phyloP scores from a whole-genome alignment of 2,113 vertebrate species.

The Elanus axillaris region DNA sequence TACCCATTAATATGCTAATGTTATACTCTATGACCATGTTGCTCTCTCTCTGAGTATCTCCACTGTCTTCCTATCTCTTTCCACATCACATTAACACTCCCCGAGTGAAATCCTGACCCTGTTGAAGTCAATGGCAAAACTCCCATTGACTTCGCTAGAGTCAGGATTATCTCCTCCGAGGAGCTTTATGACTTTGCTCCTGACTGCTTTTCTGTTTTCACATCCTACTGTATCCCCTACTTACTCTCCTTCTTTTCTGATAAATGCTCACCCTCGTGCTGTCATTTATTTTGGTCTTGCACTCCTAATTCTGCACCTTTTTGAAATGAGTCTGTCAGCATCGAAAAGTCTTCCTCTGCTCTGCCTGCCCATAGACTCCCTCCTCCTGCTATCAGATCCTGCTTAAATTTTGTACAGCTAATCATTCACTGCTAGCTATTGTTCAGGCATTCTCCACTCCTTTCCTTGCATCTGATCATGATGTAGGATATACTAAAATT shows the following conservation, averaged over 20 bases:
- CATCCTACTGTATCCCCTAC: neutral
- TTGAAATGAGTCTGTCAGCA: neutral
- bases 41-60: neutral
- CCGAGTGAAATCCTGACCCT: slow-evolving; percentile 55
- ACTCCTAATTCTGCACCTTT: neutral
- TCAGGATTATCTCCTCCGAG: neutral
- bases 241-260: neutral
- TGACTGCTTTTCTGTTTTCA: slow-evolving; percentile 5
- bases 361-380: neutral
- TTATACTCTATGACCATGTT: slow-evolving; percentile 50
- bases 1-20: slow-evolving; percentile 64
- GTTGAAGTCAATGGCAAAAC: slow-evolving; percentile 60
- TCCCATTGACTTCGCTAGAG: slow-evolving; percentile 48
- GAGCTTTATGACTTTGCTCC: slow-evolving; percentile 21
- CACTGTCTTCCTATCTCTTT: slow-evolving; percentile 11
- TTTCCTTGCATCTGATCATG: neutral
- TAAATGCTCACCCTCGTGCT: neutral
- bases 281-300: neutral
- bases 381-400: neutral
- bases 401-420: neutral
- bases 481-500: neutral
- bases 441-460: neutral
- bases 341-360: neutral
- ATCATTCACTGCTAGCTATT: neutral
- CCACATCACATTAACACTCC: slow-evolving; percentile 58